A percentile compares a stretch with the other conserved stretches of the same genome.
phyloP scores from a whole-genome alignment of 1,140 invertebrate species.

The Monochamus saltuarius region DNA sequence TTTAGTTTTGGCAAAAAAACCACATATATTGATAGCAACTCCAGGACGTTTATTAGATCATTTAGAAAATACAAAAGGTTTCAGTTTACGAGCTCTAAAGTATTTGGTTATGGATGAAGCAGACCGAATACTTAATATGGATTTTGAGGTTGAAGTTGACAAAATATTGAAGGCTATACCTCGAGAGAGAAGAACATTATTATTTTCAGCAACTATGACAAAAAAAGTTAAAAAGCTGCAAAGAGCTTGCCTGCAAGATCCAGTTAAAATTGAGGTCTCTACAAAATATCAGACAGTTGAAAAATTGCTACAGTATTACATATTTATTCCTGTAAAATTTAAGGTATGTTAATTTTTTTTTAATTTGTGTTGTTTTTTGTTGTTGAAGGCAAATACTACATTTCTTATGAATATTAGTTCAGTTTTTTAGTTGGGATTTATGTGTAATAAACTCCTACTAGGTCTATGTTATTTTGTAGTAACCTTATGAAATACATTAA shows the following conservation, averaged over 20 bases:
- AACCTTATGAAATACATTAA: too few relatives aligned
- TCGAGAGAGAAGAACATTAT: conserved; percentile 79
- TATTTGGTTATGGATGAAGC: conserved; percentile 97
- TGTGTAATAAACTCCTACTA: too few relatives aligned
- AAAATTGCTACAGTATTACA: conserved; percentile 91
- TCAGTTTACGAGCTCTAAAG: conserved; percentile 82
- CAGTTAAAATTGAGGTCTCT: conserved; percentile 94
- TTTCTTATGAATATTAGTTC: too few relatives aligned
- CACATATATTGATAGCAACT: conserved; percentile 92
- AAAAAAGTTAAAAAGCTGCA: conserved; percentile 97
- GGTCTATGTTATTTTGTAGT: too few relatives aligned
- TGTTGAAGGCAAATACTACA: too few relatives aligned
- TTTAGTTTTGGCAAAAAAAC: conserved; percentile 87
- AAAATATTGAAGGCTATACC: conserved; percentile 94
- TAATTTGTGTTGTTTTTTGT: too few relatives aligned
- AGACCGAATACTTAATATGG: conserved; percentile 93
- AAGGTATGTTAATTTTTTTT: conserved; percentile 80
- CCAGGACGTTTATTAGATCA: conserved; percentile 89
- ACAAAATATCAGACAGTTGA: conserved; percentile 98
- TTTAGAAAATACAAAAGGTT: conserved; percentile 92
- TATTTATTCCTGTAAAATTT: conserved; percentile 95
- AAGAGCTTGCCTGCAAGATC: conserved; percentile 87
- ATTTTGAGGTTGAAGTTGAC: conserved; percentile 94
- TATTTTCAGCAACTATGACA: conserved; percentile 98
- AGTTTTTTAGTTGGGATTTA: too few relatives aligned